Evolutionary conservation across 2,113 vertebrate species (phyloP).

Genomic region (Strigops habroptila): DNA sequence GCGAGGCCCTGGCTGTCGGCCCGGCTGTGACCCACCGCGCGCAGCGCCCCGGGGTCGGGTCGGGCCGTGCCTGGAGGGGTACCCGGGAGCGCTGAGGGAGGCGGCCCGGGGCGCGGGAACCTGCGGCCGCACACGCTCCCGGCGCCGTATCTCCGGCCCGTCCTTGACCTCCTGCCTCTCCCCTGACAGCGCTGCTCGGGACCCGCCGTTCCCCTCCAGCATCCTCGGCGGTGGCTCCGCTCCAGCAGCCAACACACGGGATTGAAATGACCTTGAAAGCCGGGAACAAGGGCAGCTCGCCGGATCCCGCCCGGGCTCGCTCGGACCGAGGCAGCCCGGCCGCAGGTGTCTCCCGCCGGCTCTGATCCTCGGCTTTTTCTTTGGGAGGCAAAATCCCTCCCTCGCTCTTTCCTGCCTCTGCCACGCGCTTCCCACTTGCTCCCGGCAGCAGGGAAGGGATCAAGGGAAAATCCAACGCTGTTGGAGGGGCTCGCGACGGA

Average conservation of each 20-base stretch:
- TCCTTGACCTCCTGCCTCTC: not conserved
- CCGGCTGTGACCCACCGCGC: not conserved
- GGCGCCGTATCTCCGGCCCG: not conserved
- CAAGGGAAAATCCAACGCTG: not conserved
- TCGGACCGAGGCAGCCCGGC: not conserved
- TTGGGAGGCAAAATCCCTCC: not conserved
- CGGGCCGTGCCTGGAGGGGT: not conserved
- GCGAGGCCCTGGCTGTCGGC: not conserved
- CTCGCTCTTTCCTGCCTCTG: not conserved
- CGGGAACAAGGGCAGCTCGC: conserved; percentile 33
- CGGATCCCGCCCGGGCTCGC: conserved; percentile 5
- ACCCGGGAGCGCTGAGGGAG: not conserved
- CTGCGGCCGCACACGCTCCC: fast-evolving
- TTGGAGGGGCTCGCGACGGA: not conserved
- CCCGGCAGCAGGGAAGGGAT: not conserved
- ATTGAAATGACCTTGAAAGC: conserved; percentile 45
- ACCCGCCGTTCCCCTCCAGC: not conserved
- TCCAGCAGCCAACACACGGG: conserved; percentile 24
- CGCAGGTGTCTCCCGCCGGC: not conserved
- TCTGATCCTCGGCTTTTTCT: not conserved
- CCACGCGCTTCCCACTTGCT: not conserved
- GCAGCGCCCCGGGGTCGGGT: not conserved
- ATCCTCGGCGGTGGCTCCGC: conserved; percentile 22
- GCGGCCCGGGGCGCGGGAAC: not conserved
- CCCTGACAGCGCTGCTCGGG: not conserved